Evolutionary conservation across 2,888 invertebrate species (phyloP).

Genomic region (Fissipunctia ypsillon): DNA sequence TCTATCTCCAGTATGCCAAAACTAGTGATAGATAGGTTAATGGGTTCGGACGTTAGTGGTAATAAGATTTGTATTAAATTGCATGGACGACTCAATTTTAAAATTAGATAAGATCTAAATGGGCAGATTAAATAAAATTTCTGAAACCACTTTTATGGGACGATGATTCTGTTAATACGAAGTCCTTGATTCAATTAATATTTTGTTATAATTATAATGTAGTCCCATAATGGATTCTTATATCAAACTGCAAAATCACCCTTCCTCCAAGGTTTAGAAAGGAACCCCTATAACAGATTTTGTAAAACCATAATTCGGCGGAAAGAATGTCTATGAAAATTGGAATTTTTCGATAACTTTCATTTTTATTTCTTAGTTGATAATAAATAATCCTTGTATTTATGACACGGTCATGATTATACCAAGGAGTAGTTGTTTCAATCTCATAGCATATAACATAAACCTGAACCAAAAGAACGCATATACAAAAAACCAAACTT

Average conservation of each 20-base stretch:
- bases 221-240: neutral
- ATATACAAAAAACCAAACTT: slow-evolving; percentile 34
- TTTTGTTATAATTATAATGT: neutral
- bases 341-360: neutral
- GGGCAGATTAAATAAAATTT: neutral
- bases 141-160: no score
- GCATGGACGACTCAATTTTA: slow-evolving; percentile 1
- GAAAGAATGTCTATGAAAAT: neutral
- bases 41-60: no score
- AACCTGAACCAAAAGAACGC: neutral
- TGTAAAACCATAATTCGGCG: neutral
- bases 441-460: neutral
- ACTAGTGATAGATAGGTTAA: no score
- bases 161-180: neutral
- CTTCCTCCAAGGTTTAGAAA: no score
- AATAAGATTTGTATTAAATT: neutral
- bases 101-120: neutral
- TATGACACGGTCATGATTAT: neutral
- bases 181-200: neutral
- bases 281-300: neutral
- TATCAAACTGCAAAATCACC: no score
- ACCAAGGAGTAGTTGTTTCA: neutral
- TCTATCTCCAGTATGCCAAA: no score
- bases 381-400: no score
- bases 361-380: no score